Evolutionary conservation across 2,113 vertebrate species (phyloP).

Genomic region (Siphamia tubifer): DNA sequence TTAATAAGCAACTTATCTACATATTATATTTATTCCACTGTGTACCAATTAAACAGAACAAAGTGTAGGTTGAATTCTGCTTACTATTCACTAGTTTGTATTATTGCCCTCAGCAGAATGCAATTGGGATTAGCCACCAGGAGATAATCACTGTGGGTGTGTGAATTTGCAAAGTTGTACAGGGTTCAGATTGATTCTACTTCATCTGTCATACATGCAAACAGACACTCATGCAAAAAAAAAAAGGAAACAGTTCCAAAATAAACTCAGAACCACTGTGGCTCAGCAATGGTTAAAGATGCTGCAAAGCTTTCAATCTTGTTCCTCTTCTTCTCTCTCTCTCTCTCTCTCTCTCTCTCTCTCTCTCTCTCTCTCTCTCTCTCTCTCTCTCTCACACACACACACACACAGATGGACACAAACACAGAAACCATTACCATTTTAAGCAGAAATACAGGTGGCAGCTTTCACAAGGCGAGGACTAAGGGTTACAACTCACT

Average conservation of each 20-base stretch:
- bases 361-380: not conserved
- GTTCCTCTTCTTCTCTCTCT: not conserved
- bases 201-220: not conserved
- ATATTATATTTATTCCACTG: conserved; percentile 36
- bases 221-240: not conserved
- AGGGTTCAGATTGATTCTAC: not conserved
- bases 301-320: not conserved
- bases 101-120: conserved; percentile 9
- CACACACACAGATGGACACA: not conserved
- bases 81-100: conserved; percentile 26
- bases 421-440: not conserved
- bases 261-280: not conserved
- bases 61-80: conserved; percentile 20
- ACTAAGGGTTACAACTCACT: not conserved
- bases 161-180: not conserved
- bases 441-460: conserved; percentile 2
- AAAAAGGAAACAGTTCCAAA: conserved; percentile 17
- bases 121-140: not conserved
- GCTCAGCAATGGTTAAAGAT: conserved; percentile 23
- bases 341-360: not conserved
- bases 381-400: not conserved
- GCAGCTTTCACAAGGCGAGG: not conserved
- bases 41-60: conserved; percentile 52
- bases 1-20: conserved; percentile 29
- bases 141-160: not conserved